Conservation (phyloP, 2,113 vertebrate species). For the Sebastes fasciatus region DNA sequence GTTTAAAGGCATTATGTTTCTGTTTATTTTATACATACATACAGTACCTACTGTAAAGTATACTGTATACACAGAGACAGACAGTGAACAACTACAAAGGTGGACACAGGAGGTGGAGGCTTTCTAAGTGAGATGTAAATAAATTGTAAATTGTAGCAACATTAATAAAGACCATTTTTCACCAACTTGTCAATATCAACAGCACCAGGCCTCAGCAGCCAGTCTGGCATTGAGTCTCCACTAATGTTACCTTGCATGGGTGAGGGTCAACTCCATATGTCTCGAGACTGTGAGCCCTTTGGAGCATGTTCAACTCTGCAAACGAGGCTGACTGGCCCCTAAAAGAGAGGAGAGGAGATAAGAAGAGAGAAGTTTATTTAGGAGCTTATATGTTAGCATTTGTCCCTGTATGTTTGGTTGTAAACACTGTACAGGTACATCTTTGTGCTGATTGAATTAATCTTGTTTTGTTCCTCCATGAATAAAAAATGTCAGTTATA, state of each 20-base stretch:
- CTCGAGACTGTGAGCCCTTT: conserved; percentile 94
- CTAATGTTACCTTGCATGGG: conserved; percentile 93
- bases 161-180: background rate
- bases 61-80: background rate
- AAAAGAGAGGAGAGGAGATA: conserved; percentile 60
- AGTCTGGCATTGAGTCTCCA: background rate
- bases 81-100: background rate
- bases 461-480: background rate
- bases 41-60: background rate
- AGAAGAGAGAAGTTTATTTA: background rate
- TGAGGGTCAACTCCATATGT: conserved; percentile 98
- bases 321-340: conserved; percentile 92
- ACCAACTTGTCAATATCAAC: background rate
- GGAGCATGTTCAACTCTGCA: conserved; percentile 94
- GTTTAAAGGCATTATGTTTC: background rate
- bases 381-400: background rate
- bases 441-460: background rate
- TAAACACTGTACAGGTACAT: too few relatives aligned
- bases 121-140: background rate
- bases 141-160: background rate
- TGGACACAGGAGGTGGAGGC: background rate
- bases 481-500: background rate
- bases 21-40: background rate
- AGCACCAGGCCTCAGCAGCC: background rate
- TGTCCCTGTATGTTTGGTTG: background rate